A percentile compares a stretch with the other conserved stretches of the same genome.
Evolutionary conservation across 2,888 invertebrate genomes (phyloP).

Genomic region (Trichopria drosophilae): DNA sequence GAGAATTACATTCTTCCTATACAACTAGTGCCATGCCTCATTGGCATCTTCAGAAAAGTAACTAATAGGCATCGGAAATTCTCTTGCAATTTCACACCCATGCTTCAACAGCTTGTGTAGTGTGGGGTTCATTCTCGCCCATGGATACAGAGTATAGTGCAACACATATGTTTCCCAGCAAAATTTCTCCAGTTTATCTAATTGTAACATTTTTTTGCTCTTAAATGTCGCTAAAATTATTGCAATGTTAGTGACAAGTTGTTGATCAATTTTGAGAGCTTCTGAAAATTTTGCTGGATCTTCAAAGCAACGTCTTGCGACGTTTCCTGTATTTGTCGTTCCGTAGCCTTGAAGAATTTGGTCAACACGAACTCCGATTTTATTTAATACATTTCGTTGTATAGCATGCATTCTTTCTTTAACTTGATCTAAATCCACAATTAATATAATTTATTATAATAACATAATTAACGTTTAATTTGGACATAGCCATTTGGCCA

Average conservation of each 20-base stretch:
- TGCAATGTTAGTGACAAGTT: not conserved
- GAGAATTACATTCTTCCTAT: not conserved
- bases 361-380: too few relatives aligned
- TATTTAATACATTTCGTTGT: too few relatives aligned
- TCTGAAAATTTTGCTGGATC: not conserved
- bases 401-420: too few relatives aligned
- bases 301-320: not conserved
- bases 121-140: not conserved
- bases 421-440: too few relatives aligned
- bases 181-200: not conserved
- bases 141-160: not conserved
- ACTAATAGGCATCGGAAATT: not conserved
- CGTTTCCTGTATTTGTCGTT: conserved; percentile 1
- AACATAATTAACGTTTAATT: too few relatives aligned
- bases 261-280: not conserved
- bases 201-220: not conserved
- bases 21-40: not conserved
- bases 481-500: too few relatives aligned
- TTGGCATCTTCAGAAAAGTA: not conserved
- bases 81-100: not conserved
- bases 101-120: not conserved
- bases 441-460: too few relatives aligned
- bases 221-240: not conserved
- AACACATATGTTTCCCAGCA: not conserved
- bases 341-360: too few relatives aligned